Base-by-base conservation (phyloP, 2,113 vertebrate species). In the Xerus inauris region DNA sequence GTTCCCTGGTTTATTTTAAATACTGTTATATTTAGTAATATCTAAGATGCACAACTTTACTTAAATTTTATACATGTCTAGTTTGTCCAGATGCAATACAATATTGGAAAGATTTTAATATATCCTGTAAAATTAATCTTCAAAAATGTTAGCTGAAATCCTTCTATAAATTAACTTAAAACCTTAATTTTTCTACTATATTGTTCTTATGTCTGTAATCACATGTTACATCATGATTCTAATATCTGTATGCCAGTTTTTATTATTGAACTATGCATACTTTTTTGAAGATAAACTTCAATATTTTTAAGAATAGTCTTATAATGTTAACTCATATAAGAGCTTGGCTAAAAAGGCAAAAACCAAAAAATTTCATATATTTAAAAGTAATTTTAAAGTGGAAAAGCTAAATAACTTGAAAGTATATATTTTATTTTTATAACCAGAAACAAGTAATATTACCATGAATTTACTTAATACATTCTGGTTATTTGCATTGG, bases 341-440 rank as follows among this genome's bases (percentile, higher is more conserved):
- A 92, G 51, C 38, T 89, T 22, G 80, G 17, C 64, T 92, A 75
- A 89, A 67, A 89, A 40, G 45, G 69, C 54, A 57, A 57, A 57
- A 47, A 8, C 0, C 30, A n/a, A 79, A 81, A 45, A 69, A 26
- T 0, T 42, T 88, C 87, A 54, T 91, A 54, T n/a, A 94, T 75
- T 72, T 89, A 19, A 73, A 93, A 93, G 71, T 69, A 73, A 91
- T 72, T 72, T 98, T 92, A 90, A 87, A 76, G 4, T 87, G 19
- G 81, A 95, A 93, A 57, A 30, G 17, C 64, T 84, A 93, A 69
- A 42, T 75, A 75, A 51, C 49, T 65, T 75, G 80, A 84, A 38
- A 54, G 75, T 67, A 54, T 38, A 5, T 92, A 59, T 30, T 91
- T 95, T 64, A 57, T 81, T 12, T 64, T 51, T 85, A 26, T 89